A percentile compares a stretch with the other conserved stretches of the same genome.
phyloP scores from a whole-genome alignment of 2,797 vertebrate species.

The Atherinosoma microstoma region DNA sequence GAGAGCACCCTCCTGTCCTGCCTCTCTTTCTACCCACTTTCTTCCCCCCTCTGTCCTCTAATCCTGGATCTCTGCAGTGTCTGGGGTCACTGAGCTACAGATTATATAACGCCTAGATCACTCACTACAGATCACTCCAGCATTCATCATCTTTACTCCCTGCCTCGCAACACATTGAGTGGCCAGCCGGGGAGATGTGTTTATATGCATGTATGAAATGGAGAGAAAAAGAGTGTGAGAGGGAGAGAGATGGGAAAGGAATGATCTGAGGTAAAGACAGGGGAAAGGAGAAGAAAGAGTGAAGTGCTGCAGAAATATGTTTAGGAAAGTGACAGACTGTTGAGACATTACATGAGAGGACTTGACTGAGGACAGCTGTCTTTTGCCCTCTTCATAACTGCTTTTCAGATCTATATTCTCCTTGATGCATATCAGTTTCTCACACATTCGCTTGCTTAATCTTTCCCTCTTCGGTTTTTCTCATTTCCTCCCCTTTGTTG shows the following conservation, averaged over 20 bases:
- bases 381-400: conserved; percentile 3
- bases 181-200: conserved; percentile 21
- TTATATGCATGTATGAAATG: conserved; percentile 19
- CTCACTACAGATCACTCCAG: conserved; percentile 49
- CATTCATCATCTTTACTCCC: conserved; percentile 33
- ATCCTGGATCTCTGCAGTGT: conserved; percentile 57
- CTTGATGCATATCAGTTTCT: conserved; percentile 28
- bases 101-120: conserved; percentile 65
- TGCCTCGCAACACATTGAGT: conserved; percentile 28
- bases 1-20: conserved; percentile 8
- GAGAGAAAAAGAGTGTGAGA: background rate
- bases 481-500: background rate
- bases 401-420: conserved; percentile 14
- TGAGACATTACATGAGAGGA: conserved; percentile 52
- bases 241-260: background rate
- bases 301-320: conserved; percentile 12
- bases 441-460: conserved; percentile 11
- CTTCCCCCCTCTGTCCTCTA: background rate
- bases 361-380: conserved; percentile 38
- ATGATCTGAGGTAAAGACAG: background rate
- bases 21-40: conserved; percentile 4
- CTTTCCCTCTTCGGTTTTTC: conserved; percentile 11
- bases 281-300: background rate
- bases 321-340: conserved; percentile 32
- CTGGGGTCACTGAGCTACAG: conserved; percentile 63